Evolutionary conservation across 2,113 vertebrate species (phyloP).

Genomic region (Pteruthius melanotis): DNA sequence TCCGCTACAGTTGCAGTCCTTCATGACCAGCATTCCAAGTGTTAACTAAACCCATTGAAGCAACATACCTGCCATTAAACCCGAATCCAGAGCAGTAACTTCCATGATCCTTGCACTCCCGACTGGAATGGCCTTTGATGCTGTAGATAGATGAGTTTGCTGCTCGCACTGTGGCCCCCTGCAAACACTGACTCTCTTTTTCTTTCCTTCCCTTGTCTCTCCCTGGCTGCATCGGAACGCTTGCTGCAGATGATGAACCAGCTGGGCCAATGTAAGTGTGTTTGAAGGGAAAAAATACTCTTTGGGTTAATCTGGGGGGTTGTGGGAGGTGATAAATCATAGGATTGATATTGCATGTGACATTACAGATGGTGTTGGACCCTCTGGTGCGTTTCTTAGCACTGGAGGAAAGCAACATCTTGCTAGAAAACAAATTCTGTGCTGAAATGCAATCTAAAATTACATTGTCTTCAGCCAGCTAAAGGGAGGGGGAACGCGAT

Average conservation of each 20-base stretch:
- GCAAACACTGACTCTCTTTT: slow-evolving; percentile 42
- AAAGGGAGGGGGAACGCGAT: background rate
- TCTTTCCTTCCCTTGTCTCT: slow-evolving; percentile 58
- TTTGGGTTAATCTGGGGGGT: background rate
- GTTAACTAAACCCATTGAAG: slow-evolving; percentile 82
- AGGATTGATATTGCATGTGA: background rate
- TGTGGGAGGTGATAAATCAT: background rate
- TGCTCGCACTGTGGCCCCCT: background rate
- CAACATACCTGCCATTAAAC: slow-evolving; percentile 78
- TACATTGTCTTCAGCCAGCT: background rate
- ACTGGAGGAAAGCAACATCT: background rate
- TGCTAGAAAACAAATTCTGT: background rate
- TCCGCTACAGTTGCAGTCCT: slow-evolving; percentile 86
- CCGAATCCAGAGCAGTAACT: slow-evolving; percentile 68
- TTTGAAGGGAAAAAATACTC: background rate
- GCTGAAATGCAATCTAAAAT: background rate
- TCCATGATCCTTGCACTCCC: slow-evolving; percentile 76
- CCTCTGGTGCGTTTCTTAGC: background rate
- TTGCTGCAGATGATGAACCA: slow-evolving; percentile 91
- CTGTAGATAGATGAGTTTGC: slow-evolving; percentile 64
- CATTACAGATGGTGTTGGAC: background rate
- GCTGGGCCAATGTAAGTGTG: slow-evolving; percentile 91
- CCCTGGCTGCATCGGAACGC: slow-evolving; percentile 2
- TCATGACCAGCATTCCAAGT: slow-evolving; percentile 81
- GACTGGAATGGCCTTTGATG: slow-evolving; percentile 75